A percentile compares a stretch with the other conserved stretches of the same genome.
phyloP scores from a whole-genome alignment of 2,888 invertebrate genomes.

The Eretmocerus hayati region DNA sequence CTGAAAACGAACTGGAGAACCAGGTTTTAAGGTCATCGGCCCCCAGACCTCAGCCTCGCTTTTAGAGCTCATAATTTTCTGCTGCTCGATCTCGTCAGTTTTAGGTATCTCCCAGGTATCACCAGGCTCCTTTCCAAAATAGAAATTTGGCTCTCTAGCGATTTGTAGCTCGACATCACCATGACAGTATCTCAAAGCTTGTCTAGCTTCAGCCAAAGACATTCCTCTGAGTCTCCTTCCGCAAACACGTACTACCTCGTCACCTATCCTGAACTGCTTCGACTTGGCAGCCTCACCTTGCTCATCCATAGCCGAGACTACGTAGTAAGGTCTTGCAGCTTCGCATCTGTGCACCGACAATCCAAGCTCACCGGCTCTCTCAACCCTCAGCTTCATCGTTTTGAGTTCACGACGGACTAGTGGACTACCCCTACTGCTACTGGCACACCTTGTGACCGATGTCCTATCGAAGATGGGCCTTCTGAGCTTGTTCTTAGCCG shows the following conservation, averaged over 20 bases:
- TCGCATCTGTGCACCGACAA: constrained; percentile 35
- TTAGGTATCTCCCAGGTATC: constrained; percentile 30
- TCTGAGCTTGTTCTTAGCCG: constrained; percentile 19
- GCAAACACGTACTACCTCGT: constrained; percentile 54
- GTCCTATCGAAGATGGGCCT: constrained; percentile 2
- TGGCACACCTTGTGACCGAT: not conserved
- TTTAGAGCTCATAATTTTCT: constrained; percentile 24
- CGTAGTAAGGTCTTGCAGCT: constrained; percentile 37
- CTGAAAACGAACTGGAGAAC: not conserved
- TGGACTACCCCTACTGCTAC: constrained; percentile 18
- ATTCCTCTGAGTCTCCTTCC: constrained; percentile 51
- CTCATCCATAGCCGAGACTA: constrained; percentile 35
- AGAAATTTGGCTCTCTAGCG: constrained; percentile 35
- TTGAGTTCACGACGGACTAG: constrained; percentile 36
- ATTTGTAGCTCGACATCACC: constrained; percentile 39
- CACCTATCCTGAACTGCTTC: constrained; percentile 50
- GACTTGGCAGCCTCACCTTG: constrained; percentile 37
- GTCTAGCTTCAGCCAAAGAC: constrained; percentile 33
- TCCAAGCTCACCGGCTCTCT: constrained; percentile 31
- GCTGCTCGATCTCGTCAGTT: constrained; percentile 20
- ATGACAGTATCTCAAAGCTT: constrained; percentile 31
- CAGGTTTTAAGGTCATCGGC: not conserved
- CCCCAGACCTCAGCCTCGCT: constrained; percentile 38
- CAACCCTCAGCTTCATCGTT: constrained; percentile 33
- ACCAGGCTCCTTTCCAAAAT: constrained; percentile 31